Evolutionary conservation across 1,140 invertebrate genomes (phyloP).

Genomic region (Drosophila lowei): DNA sequence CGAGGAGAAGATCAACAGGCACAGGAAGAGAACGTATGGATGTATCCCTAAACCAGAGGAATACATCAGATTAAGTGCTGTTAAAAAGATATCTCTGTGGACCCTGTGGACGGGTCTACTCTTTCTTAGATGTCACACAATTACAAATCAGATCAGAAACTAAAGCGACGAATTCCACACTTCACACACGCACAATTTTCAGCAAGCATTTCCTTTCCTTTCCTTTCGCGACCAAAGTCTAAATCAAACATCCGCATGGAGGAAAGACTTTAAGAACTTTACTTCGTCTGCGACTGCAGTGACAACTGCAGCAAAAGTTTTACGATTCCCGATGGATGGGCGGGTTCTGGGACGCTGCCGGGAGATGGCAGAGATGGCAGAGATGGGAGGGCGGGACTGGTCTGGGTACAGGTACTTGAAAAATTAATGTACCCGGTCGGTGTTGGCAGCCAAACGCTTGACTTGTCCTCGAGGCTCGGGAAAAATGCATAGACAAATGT

Average conservation of each 20-base stretch:
- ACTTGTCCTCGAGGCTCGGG: constrained; percentile 51
- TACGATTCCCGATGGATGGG: constrained; percentile 32
- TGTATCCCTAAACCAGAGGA: too few relatives aligned
- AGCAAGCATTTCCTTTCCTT: constrained; percentile 41
- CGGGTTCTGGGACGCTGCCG: constrained; percentile 3
- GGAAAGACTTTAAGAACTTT: constrained; percentile 29
- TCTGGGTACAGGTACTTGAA: constrained; percentile 58
- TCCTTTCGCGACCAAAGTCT: constrained; percentile 48
- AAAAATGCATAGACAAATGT: constrained; percentile 80
- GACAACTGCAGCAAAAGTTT: constrained; percentile 37
- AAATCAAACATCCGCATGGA: constrained; percentile 67
- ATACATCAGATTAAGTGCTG: neutral
- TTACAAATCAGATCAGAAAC: constrained; percentile 24
- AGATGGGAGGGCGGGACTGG: constrained; percentile 4
- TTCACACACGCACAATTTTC: constrained; percentile 31
- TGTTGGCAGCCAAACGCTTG: constrained; percentile 65
- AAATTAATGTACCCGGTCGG: constrained; percentile 77
- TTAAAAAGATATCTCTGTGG: too few relatives aligned
- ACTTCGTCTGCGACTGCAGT: constrained; percentile 37
- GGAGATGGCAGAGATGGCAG: neutral
- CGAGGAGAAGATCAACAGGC: too few relatives aligned
- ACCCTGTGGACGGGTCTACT: too few relatives aligned
- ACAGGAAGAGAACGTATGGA: too few relatives aligned
- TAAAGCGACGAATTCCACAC: constrained; percentile 57
- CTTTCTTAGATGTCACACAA: too few relatives aligned